Evolutionary conservation across 1,140 invertebrate genomes (phyloP).

Genomic region (Dolichoris vasculosae): DNA sequence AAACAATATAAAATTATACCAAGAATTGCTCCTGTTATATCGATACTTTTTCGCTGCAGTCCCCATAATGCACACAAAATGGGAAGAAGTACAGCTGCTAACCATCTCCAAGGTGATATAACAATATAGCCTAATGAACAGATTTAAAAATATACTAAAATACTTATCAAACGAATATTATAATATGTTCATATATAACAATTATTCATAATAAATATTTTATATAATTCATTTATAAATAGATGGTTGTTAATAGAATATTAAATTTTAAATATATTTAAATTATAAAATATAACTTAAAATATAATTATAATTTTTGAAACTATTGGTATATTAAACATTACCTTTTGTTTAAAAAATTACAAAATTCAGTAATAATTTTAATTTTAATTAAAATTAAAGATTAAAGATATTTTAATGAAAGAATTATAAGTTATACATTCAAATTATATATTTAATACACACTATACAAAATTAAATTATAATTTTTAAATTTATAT

Average conservation of each 20-base stretch:
- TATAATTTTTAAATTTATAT: too few relatives aligned
- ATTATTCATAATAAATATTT: too few relatives aligned
- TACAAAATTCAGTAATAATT: too few relatives aligned
- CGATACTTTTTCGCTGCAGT: slow-evolving; percentile 80
- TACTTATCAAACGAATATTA: not conserved
- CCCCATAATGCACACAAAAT: slow-evolving; percentile 81
- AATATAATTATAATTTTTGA: too few relatives aligned
- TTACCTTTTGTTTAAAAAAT: not conserved
- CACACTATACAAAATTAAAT: too few relatives aligned
- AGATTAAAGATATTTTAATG: too few relatives aligned
- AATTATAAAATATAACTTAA: too few relatives aligned
- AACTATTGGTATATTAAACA: too few relatives aligned
- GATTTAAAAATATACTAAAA: slow-evolving; percentile 42
- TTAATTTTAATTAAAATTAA: too few relatives aligned
- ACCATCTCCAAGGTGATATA: slow-evolving; percentile 84
- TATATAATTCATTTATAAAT: not conserved
- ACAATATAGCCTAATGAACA: slow-evolving; percentile 73
- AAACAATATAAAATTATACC: slow-evolving; percentile 71
- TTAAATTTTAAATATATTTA: too few relatives aligned
- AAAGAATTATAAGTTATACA: too few relatives aligned
- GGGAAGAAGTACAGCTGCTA: slow-evolving; percentile 81
- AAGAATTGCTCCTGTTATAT: slow-evolving; percentile 81
- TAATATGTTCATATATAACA: not conserved
- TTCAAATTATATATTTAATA: too few relatives aligned
- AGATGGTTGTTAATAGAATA: not conserved